phyloP scores from a whole-genome alignment of 23 tunicate species.

The Trididemnum clinides region DNA sequence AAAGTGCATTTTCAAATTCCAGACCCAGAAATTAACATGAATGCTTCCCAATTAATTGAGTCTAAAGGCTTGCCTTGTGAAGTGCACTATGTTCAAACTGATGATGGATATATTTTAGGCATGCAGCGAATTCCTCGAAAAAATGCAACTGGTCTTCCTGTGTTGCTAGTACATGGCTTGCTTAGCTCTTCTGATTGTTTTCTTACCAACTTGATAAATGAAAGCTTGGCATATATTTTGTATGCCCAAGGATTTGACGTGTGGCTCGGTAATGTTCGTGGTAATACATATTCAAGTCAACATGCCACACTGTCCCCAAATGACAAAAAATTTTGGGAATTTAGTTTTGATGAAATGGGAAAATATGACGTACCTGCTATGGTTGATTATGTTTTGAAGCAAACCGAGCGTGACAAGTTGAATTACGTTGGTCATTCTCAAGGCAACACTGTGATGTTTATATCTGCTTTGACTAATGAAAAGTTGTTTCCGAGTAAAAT shows the following conservation, averaged over 20 bases:
- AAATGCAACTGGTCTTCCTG: constrained; percentile 38
- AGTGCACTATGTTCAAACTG: constrained; percentile 66
- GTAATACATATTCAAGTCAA: constrained; percentile 71
- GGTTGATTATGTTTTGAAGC: constrained; percentile 58
- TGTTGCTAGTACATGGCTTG: constrained; percentile 79
- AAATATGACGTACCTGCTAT: constrained; percentile 89
- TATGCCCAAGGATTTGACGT: constrained; percentile 85
- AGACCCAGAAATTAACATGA: constrained; percentile 59
- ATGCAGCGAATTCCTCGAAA: constrained; percentile 65
- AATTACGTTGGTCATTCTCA: constrained; percentile 88
- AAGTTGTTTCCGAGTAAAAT: constrained; percentile 36
- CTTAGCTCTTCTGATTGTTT: constrained; percentile 84
- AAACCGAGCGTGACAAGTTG: constrained; percentile 50
- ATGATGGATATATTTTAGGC: constrained; percentile 79
- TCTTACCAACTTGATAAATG: constrained; percentile 69
- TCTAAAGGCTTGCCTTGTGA: constrained; percentile 81
- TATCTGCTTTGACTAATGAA: constrained; percentile 52
- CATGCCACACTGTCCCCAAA: constrained; percentile 47
- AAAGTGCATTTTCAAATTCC: too few relatives aligned
- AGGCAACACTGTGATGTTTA: constrained; percentile 54
- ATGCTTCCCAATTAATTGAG: constrained; percentile 64
- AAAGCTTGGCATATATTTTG: constrained; percentile 82
- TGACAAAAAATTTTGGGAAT: constrained; percentile 73
- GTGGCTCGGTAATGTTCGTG: constrained; percentile 94
- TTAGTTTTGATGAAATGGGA: constrained; percentile 95